Base-by-base conservation (phyloP, 2,888 invertebrate species). In the Drosophila ezoana region DNA sequence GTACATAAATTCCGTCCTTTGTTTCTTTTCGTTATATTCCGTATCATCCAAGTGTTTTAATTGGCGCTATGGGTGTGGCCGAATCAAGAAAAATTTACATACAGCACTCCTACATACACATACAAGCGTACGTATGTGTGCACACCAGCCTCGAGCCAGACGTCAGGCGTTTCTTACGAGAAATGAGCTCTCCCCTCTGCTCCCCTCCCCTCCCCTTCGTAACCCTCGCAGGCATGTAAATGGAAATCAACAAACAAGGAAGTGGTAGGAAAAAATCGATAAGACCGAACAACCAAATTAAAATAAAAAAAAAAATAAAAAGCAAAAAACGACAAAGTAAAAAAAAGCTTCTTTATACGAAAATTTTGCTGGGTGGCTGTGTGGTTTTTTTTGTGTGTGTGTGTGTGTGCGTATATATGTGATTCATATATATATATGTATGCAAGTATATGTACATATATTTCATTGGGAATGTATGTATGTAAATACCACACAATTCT, bases 181-280 rank as follows among this genome's bases (percentile, higher is more conserved):
- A 74, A 76, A 53, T 62, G 32, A 57, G 47, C 47, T 60, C 63
- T 10, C 28, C 41, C 35, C 37, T 45, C 48, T n/a, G 23, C 45
- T 28, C 23, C 28, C 28, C 28, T 28, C 2, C 8, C 28, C 28
- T 2, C 8, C 8, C 28, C 28, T 2, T 2, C 28, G 6, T 28
- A 28, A 28, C 28, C 28, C 28, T 28, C 28, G 28, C 28, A 51
- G 43, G 33, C 53, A 70, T 76, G 53, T 67, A 72, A 70, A 79
- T 75, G 67, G 51, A 44, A 68, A 79, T 64, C 59, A 66, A 53
- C 49, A 70, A 70, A 57, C 56, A 82, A 75, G 64, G 72, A 67
- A 79, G 58, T 57, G 61, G 56, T 64, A 63, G 63, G 59, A 62
- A 76, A 76, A 87, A 83, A 83, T 83, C 89, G 87, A 83, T 83